These are phyloP conservation scores for Nymphicus hollandicus DNA, from an alignment of 2,113 vertebrate genomes.

Conservation along the genomic window DNA sequence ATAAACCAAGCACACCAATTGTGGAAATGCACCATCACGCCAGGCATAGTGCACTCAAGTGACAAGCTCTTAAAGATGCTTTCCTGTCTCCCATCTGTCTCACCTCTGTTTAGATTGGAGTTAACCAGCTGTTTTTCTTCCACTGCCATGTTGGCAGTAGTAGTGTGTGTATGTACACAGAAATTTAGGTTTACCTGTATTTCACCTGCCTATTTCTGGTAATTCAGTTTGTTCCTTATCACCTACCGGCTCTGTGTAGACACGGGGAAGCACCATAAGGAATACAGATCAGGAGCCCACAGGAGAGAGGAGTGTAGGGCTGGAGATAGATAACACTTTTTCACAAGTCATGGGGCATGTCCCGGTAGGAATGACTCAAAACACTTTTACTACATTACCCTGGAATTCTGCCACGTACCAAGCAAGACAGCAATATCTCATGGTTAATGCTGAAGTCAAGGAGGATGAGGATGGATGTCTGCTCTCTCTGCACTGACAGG, in stretches of 20 bases:
- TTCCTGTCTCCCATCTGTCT: neutral
- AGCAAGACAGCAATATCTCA: slow-evolving; percentile 1
- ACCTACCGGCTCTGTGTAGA: neutral
- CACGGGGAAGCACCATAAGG: neutral
- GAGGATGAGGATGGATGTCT: slow-evolving; percentile 50
- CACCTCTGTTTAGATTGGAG: neutral
- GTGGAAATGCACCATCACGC: neutral
- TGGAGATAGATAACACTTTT: neutral
- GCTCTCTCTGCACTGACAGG: neutral
- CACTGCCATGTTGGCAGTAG: neutral
- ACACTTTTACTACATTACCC: neutral
- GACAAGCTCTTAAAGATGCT: neutral
- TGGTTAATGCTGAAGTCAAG: slow-evolving; percentile 31
- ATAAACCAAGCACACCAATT: neutral
- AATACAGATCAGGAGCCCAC: neutral
- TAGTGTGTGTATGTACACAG: neutral
- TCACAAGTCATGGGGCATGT: neutral
- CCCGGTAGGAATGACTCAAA: neutral
- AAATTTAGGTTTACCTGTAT: neutral
- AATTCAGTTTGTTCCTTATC: neutral
- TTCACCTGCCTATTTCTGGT: neutral
- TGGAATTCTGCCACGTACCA: slow-evolving; percentile 34
- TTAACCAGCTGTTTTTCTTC: slow-evolving; percentile 7
- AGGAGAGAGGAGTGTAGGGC: neutral
- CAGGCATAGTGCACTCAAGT: neutral